Evolutionary conservation across 1,140 invertebrate species (phyloP).

Genomic region (Nymphalis io): DNA sequence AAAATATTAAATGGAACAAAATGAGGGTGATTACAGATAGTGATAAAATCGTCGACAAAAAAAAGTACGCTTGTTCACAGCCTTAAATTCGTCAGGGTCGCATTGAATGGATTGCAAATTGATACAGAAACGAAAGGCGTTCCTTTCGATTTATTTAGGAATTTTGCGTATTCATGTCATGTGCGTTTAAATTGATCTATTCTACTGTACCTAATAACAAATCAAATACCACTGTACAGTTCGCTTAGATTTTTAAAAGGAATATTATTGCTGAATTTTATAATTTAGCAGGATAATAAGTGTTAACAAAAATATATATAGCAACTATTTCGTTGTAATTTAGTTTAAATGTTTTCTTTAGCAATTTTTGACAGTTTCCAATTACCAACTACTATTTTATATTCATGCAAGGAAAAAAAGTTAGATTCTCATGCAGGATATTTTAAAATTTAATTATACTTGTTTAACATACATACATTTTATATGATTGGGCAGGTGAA

Average conservation of each 20-base stretch:
- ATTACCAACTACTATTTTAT: no score
- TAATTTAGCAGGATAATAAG: no score
- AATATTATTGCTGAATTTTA: conserved; percentile 23
- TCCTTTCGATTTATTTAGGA: conserved; percentile 66
- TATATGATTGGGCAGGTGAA: no score
- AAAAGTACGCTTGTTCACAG: conserved; percentile 31
- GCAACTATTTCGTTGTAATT: no score
- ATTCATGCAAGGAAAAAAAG: no score
- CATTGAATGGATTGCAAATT: conserved; percentile 70
- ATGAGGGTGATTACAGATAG: background rate
- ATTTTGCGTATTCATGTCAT: conserved; percentile 68
- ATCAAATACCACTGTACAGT: conserved; percentile 44
- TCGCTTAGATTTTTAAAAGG: conserved; percentile 14
- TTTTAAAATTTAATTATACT: no score
- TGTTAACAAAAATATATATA: no score
- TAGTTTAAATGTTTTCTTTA: no score
- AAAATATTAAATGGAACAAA: background rate
- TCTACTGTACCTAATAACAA: conserved; percentile 45
- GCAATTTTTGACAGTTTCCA: no score
- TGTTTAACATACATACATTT: no score
- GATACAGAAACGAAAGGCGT: conserved; percentile 62
- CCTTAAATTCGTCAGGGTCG: conserved; percentile 45
- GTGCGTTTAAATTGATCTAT: conserved; percentile 51
- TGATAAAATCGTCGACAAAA: conserved; percentile 31
- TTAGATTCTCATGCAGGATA: no score